Conservation (phyloP, 2,888 invertebrate genomes). For the Drosophila putrida region DNA sequence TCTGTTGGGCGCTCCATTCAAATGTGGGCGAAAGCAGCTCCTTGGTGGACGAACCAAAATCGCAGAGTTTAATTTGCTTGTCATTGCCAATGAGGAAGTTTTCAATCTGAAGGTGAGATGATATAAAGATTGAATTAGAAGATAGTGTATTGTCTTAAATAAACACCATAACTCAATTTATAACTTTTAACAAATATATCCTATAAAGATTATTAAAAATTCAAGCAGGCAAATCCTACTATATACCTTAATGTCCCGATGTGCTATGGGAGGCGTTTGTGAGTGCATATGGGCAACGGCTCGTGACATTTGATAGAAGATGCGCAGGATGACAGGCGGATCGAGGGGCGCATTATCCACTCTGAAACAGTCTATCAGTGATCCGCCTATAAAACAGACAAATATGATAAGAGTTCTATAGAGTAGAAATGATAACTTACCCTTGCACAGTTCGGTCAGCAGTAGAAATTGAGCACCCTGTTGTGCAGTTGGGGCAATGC, state of each 20-base stretch:
- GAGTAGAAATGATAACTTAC: conserved; percentile 84
- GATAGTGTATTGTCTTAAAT: no score
- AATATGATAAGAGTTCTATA: neutral
- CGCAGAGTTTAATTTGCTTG: conserved; percentile 96
- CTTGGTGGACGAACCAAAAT: conserved; percentile 98
- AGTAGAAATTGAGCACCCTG: conserved; percentile 95
- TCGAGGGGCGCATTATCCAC: conserved; percentile 72
- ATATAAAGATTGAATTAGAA: no score
- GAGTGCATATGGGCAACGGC: conserved; percentile 98
- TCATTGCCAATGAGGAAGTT: conserved; percentile 95
- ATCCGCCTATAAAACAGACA: conserved; percentile 78
- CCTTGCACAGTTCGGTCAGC: conserved; percentile 96
- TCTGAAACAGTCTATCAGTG: conserved; percentile 83
- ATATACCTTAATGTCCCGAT: conserved; percentile 95
- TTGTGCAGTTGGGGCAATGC: conserved; percentile 86
- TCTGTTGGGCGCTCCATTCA: conserved; percentile 96
- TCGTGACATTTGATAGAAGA: conserved; percentile 96
- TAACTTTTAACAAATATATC: no score
- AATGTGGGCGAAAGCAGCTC: conserved; percentile 93
- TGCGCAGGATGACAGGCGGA: conserved; percentile 89
- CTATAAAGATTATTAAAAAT: no score
- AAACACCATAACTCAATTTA: no score
- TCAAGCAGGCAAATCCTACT: no score
- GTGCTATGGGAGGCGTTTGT: conserved; percentile 95
- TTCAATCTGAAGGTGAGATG: conserved; percentile 88